phyloP scores from a whole-genome alignment of 2,888 invertebrate genomes.

The Mycogona germanica region DNA sequence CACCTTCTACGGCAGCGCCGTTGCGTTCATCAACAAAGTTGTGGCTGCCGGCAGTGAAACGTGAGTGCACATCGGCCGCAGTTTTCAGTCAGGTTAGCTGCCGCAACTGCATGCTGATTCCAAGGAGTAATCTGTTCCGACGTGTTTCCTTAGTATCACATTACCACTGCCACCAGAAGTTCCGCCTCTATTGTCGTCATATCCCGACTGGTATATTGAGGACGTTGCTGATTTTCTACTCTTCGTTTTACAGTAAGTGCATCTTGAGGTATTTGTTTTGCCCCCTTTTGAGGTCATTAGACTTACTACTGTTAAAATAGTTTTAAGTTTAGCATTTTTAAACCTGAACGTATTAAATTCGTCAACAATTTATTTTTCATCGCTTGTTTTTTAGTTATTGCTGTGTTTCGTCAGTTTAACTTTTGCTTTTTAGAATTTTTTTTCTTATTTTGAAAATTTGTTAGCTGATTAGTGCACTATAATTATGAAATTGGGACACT shows the following conservation, averaged over 20 bases:
- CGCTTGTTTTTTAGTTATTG: background rate
- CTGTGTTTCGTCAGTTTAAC: too few species aligned
- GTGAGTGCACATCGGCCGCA: slow-evolving; percentile 24
- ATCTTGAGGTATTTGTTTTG: background rate
- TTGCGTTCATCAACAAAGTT: slow-evolving; percentile 51
- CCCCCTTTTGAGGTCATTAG: background rate
- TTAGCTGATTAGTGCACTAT: too few species aligned
- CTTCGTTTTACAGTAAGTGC: slow-evolving; percentile 78
- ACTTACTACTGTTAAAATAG: background rate
- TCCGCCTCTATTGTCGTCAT: slow-evolving; percentile 66
- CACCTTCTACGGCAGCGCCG: slow-evolving; percentile 75
- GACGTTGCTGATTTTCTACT: slow-evolving; percentile 93
- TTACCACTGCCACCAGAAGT: slow-evolving; percentile 45
- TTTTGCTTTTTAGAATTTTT: too few species aligned
- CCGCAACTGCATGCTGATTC: too few species aligned
- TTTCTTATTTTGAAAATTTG: too few species aligned
- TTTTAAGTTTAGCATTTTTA: background rate
- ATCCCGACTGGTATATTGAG: slow-evolving; percentile 95
- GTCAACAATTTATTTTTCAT: background rate
- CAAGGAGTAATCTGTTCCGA: background rate
- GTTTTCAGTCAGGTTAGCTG: background rate
- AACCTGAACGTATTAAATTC: background rate
- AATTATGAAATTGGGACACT: too few species aligned
- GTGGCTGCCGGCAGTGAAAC: slow-evolving; percentile 33
- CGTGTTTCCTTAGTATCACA: slow-evolving; percentile 24